Evolutionary conservation across 2,113 vertebrate genomes (phyloP).

Genomic region (Leptocoma aspasia): DNA sequence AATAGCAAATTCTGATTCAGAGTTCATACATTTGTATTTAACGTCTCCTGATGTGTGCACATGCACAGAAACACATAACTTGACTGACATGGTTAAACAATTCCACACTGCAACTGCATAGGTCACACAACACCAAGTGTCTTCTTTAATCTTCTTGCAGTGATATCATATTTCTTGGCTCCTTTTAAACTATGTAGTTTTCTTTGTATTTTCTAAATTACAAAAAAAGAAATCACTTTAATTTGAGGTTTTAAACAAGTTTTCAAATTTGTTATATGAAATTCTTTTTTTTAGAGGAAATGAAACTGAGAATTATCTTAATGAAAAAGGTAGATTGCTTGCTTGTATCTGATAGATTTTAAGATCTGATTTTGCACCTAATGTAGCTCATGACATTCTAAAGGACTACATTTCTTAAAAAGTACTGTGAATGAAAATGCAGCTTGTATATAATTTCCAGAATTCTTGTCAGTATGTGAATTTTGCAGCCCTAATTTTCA

Average conservation of each 20-base stretch:
- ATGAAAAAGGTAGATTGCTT: background rate
- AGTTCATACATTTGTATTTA: background rate
- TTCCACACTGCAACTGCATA: background rate
- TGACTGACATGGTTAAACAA: background rate
- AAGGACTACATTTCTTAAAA: background rate
- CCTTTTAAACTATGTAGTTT: background rate
- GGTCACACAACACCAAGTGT: background rate
- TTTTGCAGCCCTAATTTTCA: background rate
- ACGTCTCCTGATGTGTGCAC: background rate
- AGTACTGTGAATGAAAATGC: background rate
- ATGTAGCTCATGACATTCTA: background rate
- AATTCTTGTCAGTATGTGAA: background rate
- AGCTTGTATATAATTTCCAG: background rate
- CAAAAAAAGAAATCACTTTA: background rate
- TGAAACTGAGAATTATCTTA: background rate
- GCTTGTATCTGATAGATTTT: background rate
- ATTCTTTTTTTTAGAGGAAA: background rate
- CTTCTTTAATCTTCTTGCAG: background rate
- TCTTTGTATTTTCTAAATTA: background rate
- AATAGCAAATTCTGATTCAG: background rate
- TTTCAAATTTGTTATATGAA: background rate
- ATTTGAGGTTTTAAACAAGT: background rate
- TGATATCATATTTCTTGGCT: background rate
- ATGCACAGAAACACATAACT: background rate
- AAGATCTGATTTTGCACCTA: background rate